phyloP scores from a whole-genome alignment of 2,888 invertebrate species.

The Andrena camellia region DNA sequence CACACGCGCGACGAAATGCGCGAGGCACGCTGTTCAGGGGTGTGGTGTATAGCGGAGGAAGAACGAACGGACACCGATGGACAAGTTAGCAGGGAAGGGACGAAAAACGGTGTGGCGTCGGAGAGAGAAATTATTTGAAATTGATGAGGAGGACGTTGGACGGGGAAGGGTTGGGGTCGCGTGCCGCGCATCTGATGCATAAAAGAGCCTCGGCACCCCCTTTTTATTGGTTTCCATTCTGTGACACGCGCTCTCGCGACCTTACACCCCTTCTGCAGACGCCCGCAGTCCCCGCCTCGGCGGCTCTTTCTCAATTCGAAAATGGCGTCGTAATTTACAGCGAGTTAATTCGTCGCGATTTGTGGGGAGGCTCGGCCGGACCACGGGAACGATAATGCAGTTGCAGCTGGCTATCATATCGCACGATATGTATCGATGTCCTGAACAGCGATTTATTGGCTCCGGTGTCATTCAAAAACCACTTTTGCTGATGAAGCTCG shows the following conservation, averaged over 20 bases:
- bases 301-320: slow-evolving; percentile 32
- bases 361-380: slow-evolving; percentile 21
- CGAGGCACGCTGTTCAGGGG: slow-evolving; percentile 13
- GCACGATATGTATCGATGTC: not conserved
- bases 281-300: slow-evolving; percentile 37
- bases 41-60: slow-evolving; percentile 36
- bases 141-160: slow-evolving; percentile 75
- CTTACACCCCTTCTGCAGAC: slow-evolving; percentile 54
- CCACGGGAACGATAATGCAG: slow-evolving; percentile 8
- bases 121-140: slow-evolving; percentile 78
- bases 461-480: not conserved
- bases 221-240: slow-evolving; percentile 72
- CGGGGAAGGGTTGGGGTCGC: slow-evolving; percentile 75
- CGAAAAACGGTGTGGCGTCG: slow-evolving; percentile 56
- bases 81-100: slow-evolving; percentile 24
- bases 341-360: slow-evolving; percentile 50
- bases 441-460: slow-evolving; percentile 7
- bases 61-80: slow-evolving; percentile 40
- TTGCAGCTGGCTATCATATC: not conserved
- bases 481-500: slow-evolving; percentile 15
- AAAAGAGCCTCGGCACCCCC: slow-evolving; percentile 64
- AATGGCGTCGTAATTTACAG: slow-evolving; percentile 50
- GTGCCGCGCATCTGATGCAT: slow-evolving; percentile 71
- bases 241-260: slow-evolving; percentile 47
- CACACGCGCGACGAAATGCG: slow-evolving; percentile 15